Percentiles rank a stretch among this genome's conserved stretches.
phyloP scores from a whole-genome alignment of 2,888 invertebrate species.

The Amblyjoppa fuscipennis region DNA sequence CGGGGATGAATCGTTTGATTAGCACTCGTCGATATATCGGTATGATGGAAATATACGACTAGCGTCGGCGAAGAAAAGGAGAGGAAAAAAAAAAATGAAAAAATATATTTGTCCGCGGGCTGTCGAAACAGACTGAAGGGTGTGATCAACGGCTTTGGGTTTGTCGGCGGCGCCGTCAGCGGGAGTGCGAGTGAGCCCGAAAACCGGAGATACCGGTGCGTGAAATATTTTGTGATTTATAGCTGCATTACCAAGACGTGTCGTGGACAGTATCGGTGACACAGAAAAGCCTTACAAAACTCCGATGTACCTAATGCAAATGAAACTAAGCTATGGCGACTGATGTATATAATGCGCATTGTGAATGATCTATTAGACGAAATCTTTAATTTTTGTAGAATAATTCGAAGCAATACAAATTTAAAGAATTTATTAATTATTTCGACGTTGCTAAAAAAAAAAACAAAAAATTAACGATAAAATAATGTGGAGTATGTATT shows the following conservation, averaged over 20 bases:
- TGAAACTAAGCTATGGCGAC: background rate
- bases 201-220: constrained; percentile 16
- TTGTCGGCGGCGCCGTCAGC: background rate
- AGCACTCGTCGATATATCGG: constrained; percentile 60
- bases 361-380: no score
- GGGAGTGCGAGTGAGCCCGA: background rate
- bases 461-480: no score
- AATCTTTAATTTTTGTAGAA: no score
- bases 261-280: constrained; percentile 70
- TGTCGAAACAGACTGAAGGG: background rate
- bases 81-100: constrained; percentile 5
- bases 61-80: constrained; percentile 54
- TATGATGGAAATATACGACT: constrained; percentile 27
- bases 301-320: constrained; percentile 74
- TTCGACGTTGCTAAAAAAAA: no score
- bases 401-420: no score
- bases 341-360: background rate
- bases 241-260: constrained; percentile 75
- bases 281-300: constrained; percentile 71
- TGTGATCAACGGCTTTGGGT: background rate
- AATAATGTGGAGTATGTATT: no score
- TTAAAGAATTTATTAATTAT: no score
- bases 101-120: background rate
- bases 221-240: constrained; percentile 76
- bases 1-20: constrained; percentile 73